phyloP scores from a whole-genome alignment of 2,113 vertebrate genomes.

The Montifringilla adamsi region DNA sequence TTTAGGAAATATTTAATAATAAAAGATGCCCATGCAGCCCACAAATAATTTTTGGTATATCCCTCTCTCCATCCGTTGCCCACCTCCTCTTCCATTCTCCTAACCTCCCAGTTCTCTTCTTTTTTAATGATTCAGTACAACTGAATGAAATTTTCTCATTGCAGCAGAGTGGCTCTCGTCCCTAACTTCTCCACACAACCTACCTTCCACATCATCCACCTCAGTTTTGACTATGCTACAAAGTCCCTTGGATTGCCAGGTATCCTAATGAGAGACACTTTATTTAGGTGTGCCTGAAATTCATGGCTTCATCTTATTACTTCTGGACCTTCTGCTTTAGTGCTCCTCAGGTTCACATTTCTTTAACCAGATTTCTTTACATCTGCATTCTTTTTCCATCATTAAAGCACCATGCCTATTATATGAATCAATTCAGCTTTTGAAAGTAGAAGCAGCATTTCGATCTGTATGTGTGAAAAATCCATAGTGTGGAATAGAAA shows the following conservation, averaged over 20 bases:
- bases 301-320: not conserved
- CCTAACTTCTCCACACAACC: not conserved
- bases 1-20: not conserved
- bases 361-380: not conserved
- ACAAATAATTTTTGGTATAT: not conserved
- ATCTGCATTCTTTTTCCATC: not conserved
- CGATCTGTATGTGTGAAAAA: not conserved
- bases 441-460: not conserved
- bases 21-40: not conserved
- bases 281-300: not conserved
- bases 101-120: fast-evolving
- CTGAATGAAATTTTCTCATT: not conserved
- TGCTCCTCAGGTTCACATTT: not conserved
- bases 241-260: not conserved
- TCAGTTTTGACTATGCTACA: not conserved
- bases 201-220: not conserved
- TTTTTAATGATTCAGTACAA: not conserved
- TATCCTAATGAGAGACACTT: not conserved
- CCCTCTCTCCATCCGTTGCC: fast-evolving
- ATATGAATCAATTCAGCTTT: not conserved
- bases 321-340: not conserved
- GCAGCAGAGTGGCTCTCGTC: not conserved
- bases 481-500: not conserved
- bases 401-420: not conserved
- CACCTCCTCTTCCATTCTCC: fast-evolving